Conservation (phyloP, 2,888 invertebrate genomes). For the Trachelus stipa region DNA sequence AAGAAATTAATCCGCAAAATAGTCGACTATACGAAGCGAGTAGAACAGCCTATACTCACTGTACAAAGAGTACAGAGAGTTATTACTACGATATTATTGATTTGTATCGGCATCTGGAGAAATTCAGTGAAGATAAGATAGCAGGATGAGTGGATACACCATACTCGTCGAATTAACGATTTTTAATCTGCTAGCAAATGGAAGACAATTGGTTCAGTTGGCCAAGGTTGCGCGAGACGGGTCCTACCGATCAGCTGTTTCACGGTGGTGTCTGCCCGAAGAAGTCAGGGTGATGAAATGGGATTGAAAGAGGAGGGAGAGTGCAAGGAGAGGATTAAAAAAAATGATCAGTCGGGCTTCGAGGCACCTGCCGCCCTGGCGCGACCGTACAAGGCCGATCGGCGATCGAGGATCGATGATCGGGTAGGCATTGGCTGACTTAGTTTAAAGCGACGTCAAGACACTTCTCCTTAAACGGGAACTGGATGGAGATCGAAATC, state of each 20-base stretch:
- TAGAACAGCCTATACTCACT: too few relatives aligned
- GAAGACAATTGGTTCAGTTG: constrained; percentile 30
- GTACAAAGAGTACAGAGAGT: too few relatives aligned
- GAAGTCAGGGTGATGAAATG: constrained; percentile 19
- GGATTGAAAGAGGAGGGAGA: constrained; percentile 11
- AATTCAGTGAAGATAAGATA: too few relatives aligned
- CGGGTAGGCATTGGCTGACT: not conserved
- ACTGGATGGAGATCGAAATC: constrained; percentile 42
- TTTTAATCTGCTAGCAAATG: not conserved
- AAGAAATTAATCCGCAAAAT: constrained; percentile 25
- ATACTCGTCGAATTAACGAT: too few relatives aligned
- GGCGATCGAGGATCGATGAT: constrained; percentile 37
- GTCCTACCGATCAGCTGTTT: constrained; percentile 46
- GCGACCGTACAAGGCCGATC: constrained; percentile 61
- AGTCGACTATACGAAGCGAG: too few relatives aligned
- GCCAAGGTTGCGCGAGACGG: constrained; percentile 46
- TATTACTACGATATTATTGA: too few relatives aligned
- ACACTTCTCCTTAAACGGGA: constrained; percentile 48
- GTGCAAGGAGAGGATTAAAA: constrained; percentile 28
- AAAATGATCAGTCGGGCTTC: constrained; percentile 44
- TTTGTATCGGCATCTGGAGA: too few relatives aligned
- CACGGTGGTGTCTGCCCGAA: constrained; percentile 35
- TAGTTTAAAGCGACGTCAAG: constrained; percentile 8
- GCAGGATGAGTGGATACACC: too few relatives aligned
- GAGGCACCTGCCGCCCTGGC: constrained; percentile 54